Conservation (phyloP, 2,113 vertebrate genomes). For the Chamaetylas fuelleborni region DNA sequence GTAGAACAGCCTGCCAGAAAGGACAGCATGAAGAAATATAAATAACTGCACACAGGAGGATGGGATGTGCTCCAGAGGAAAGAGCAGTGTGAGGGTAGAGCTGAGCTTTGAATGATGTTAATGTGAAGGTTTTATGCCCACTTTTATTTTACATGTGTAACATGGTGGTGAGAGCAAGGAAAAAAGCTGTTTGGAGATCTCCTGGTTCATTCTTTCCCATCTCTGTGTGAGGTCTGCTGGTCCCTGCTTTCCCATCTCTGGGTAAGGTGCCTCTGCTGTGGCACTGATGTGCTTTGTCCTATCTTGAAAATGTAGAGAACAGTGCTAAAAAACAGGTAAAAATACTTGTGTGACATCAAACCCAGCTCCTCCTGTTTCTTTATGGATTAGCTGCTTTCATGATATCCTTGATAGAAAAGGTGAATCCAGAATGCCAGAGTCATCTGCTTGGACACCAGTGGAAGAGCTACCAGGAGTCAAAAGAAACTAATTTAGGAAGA, state of each 20-base stretch:
- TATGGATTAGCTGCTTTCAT: not conserved
- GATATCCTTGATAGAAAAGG: not conserved
- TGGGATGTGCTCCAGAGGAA: not conserved
- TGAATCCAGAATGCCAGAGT: not conserved
- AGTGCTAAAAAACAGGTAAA: not conserved
- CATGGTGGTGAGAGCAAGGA: not conserved
- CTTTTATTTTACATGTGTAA: not conserved
- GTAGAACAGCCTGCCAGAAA: not conserved
- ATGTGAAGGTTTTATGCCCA: not conserved
- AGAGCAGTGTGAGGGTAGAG: not conserved
- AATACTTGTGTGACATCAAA: not conserved
- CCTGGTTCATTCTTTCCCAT: not conserved
- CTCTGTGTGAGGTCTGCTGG: not conserved
- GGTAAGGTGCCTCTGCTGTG: not conserved
- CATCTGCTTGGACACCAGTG: not conserved
- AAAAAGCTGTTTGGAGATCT: not conserved
- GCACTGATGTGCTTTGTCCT: not conserved
- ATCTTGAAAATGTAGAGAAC: not conserved
- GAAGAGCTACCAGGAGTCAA: not conserved
- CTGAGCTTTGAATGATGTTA: not conserved
- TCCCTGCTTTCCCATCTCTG: not conserved
- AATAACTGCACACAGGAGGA: constrained; percentile 24
- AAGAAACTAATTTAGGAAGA: not conserved
- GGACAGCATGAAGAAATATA: constrained; percentile 2
- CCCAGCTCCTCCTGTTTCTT: not conserved